Base-by-base conservation (phyloP, 2,888 invertebrate genomes). In the Zaprionus bogoriensis region DNA sequence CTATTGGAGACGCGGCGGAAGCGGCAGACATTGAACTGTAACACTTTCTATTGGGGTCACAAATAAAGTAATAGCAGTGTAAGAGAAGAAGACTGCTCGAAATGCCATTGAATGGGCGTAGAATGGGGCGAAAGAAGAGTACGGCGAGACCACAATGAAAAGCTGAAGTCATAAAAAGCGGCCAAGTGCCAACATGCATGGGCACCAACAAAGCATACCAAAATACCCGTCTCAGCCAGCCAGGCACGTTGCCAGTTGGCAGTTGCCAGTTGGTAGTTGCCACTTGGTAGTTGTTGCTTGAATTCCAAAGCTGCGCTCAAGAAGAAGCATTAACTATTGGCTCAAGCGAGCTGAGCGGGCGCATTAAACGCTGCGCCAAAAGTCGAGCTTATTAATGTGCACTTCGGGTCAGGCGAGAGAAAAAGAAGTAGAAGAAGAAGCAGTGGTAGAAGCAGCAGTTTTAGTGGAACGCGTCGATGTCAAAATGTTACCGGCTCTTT, bases 41-140 rank as follows among this genome's bases (percentile, higher is more conserved):
- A 87, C 84, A 84, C 88, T 84, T 84, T 84, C 84, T 72, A 84
- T 87, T 87, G 59, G 28, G 87, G 87, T 71, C 81, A 86, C 58
- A 39, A 73, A 42, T 66, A 63, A 60, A 63, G 64, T 46, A 67
- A 62, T 67, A 55, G 52, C 41, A 53, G 28, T 51, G 60, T 39
- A 58, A 55, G 36, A 54, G 38, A 30, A 53, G 44, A 59, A 53
- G 22, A 23, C 23, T 63, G 67, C 55, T 64, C 62, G 28, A 71
- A 87, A 79, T 82, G 65, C 77, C 73, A 79, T 74, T 71, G 77
- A 86, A 86, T 76, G 87, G 78, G 86, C 72, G 72, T 78, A 67
- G 83, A 82, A 58, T 50, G 55, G 36, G 64, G 59, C 38, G 53
- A 59, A 41, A 9, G 12, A 22, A 50, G 65, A 67, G 51, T 38